A percentile compares a stretch with the other conserved stretches of the same genome.
Evolutionary conservation across 2,888 invertebrate genomes (phyloP).

Genomic region (Molanna angustata): DNA sequence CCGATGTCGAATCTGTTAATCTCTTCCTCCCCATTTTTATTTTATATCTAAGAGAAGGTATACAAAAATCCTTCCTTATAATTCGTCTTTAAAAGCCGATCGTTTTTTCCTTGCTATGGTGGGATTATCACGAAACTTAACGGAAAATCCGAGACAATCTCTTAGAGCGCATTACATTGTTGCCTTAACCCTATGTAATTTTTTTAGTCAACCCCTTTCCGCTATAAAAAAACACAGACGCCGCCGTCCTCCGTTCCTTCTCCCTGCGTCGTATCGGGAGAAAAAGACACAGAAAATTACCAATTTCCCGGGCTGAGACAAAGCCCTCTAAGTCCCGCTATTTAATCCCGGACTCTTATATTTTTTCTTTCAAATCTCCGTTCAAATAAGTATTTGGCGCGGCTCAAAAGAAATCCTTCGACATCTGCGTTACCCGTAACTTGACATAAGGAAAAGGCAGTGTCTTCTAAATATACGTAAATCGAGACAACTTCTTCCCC

Average conservation of each 20-base stretch:
- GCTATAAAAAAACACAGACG: conserved; percentile 8
- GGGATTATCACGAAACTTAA: conserved; percentile 32
- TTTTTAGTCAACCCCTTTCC: conserved; percentile 35
- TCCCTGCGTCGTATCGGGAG: too few species aligned
- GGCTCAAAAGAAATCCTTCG: too few species aligned
- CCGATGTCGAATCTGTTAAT: conserved; percentile 15
- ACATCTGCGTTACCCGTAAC: too few species aligned
- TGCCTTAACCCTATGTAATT: conserved; percentile 47
- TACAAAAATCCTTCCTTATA: not conserved
- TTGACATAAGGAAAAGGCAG: too few species aligned
- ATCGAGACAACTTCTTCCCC: too few species aligned
- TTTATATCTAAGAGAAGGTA: conserved; percentile 2
- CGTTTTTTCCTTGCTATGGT: conserved; percentile 25
- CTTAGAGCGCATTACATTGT: conserved; percentile 59
- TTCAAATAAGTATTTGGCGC: too few species aligned
- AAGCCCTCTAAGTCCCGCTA: conserved; percentile 40
- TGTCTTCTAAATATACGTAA: too few species aligned
- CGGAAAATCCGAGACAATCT: conserved; percentile 43
- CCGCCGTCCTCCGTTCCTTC: not conserved
- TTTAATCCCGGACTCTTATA: conserved; percentile 29
- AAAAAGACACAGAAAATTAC: conserved; percentile 29
- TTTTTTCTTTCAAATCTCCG: conserved; percentile 26
- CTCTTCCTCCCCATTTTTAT: conserved; percentile 1
- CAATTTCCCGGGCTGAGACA: conserved; percentile 27
- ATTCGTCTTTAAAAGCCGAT: conserved; percentile 24